These are phyloP conservation scores for Gallirallus australis DNA, from an alignment of 2,797 vertebrate species.

Conservation along the genomic window DNA sequence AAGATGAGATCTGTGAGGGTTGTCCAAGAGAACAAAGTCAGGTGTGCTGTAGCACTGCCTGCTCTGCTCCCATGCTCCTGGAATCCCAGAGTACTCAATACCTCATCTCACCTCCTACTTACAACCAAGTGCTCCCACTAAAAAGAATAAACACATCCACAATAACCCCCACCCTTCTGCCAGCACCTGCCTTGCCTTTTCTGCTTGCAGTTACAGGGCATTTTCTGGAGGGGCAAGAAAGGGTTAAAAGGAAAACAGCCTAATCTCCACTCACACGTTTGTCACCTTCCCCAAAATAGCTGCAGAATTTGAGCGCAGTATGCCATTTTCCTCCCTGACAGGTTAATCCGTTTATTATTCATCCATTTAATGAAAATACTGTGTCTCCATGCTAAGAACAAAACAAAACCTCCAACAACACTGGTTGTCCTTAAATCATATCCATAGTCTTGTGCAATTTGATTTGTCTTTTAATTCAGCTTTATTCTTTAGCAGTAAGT, in stretches of 20 bases:
- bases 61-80: neutral
- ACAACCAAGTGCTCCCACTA: neutral
- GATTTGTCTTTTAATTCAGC: slow-evolving; percentile 28
- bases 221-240: neutral
- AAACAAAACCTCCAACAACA: slow-evolving; percentile 31
- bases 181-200: neutral
- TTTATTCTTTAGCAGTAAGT: slow-evolving; percentile 28
- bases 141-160: neutral
- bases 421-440: slow-evolving; percentile 10
- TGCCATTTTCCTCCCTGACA: slow-evolving; percentile 53
- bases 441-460: slow-evolving; percentile 12
- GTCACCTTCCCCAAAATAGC: slow-evolving; percentile 39
- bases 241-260: slow-evolving; percentile 40
- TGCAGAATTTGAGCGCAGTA: slow-evolving; percentile 31
- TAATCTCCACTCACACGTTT: slow-evolving; percentile 48
- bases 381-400: slow-evolving; percentile 29
- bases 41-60: neutral
- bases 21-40: neutral
- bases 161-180: neutral
- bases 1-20: neutral
- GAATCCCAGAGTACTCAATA: neutral
- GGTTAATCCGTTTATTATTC: slow-evolving; percentile 64
- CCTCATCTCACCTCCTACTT: neutral
- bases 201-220: neutral
- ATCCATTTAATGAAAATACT: slow-evolving; percentile 61